phyloP scores from a whole-genome alignment of 2,113 vertebrate species.

The Leptobrachium leishanense region DNA sequence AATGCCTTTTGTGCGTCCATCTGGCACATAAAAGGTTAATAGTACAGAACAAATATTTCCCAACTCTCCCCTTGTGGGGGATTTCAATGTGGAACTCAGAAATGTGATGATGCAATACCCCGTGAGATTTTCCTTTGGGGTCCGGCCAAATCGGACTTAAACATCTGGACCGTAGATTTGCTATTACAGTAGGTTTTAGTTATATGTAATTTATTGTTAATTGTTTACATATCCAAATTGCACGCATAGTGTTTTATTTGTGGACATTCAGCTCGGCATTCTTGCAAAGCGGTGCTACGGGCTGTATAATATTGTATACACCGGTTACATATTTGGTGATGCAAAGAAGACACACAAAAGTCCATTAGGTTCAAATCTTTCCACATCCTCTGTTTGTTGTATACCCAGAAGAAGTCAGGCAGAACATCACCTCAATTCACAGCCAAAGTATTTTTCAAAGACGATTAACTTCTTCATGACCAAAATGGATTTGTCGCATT shows the following conservation, averaged over 20 bases:
- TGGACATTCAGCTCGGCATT: not conserved
- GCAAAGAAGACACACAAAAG: not conserved
- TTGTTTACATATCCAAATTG: not conserved
- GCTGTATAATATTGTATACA: not conserved
- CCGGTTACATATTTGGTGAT: not conserved
- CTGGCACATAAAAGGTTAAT: not conserved
- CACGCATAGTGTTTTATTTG: not conserved
- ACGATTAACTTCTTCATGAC: no score
- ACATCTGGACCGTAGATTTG: conserved; percentile 11
- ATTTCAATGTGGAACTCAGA: not conserved
- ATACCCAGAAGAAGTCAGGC: not conserved
- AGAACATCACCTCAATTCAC: not conserved
- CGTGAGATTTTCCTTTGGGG: not conserved
- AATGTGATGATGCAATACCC: not conserved
- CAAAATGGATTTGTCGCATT: no score
- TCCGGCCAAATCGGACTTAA: not conserved
- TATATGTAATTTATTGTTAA: not conserved
- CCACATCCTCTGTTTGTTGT: not conserved
- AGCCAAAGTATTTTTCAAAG: not conserved
- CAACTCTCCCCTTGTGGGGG: not conserved
- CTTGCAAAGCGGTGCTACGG: not conserved
- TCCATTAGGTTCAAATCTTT: not conserved
- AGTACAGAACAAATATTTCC: not conserved
- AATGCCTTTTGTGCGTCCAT: not conserved
- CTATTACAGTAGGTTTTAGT: not conserved